Percentiles rank a stretch among this genome's conserved stretches.
These are phyloP conservation scores for Coelopa frigida DNA, from an alignment of 1,140 invertebrate genomes.

Conservation along the genomic window DNA sequence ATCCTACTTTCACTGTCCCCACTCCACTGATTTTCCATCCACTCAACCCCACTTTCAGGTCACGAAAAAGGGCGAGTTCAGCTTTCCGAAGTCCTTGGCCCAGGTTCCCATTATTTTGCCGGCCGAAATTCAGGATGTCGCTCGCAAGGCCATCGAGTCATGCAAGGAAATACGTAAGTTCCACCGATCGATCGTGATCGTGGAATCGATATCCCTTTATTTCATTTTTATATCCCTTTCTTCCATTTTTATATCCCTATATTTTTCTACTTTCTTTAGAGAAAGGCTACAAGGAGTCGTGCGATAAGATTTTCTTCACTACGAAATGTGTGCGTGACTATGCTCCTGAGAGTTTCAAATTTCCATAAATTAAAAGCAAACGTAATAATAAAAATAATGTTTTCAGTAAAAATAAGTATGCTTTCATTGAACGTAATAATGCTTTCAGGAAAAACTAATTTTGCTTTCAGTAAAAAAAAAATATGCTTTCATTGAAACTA, in stretches of 20 bases:
- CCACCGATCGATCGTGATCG: no score
- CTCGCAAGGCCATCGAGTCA: constrained; percentile 20
- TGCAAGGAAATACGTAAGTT: constrained; percentile 40
- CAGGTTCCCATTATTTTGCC: constrained; percentile 37
- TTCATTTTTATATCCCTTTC: no score
- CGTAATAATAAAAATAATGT: not conserved
- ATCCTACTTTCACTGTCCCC: no score
- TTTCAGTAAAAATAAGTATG: no score
- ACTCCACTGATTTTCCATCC: not conserved
- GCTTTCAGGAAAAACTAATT: no score
- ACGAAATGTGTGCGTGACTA: constrained; percentile 32
- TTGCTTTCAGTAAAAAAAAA: no score
- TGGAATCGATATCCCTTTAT: no score
- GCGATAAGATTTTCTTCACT: constrained; percentile 26
- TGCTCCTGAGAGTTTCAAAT: constrained; percentile 23
- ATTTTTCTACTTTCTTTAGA: constrained; percentile 17
- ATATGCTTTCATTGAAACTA: no score
- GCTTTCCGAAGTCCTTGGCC: constrained; percentile 28
- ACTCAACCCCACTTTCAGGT: constrained; percentile 10
- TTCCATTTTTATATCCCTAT: no score
- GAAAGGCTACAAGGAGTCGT: constrained; percentile 29
- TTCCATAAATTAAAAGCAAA: constrained; percentile 20
- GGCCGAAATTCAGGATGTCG: constrained; percentile 22
- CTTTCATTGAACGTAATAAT: no score
- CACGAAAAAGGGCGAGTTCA: constrained; percentile 39